phyloP scores from a whole-genome alignment of 2,797 vertebrate species.

The Galagoides demidoff region DNA sequence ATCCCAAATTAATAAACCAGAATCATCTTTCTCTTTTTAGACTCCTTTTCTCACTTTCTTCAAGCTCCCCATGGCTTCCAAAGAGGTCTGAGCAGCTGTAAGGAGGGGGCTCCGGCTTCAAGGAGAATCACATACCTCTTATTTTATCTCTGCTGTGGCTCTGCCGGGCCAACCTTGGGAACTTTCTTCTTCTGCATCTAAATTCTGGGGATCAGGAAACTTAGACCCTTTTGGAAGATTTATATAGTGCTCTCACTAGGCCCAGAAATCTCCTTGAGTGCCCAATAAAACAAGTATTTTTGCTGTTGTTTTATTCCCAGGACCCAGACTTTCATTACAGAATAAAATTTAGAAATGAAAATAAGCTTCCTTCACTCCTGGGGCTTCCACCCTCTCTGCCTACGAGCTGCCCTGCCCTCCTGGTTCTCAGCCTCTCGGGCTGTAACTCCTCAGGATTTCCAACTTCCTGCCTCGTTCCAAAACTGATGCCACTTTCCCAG shows the following conservation, averaged over 20 bases:
- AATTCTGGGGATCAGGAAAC: not conserved
- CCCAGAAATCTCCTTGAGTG: conserved; percentile 37
- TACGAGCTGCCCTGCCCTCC: conserved; percentile 31
- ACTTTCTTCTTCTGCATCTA: not conserved
- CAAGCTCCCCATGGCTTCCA: not conserved
- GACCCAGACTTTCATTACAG: conserved; percentile 48
- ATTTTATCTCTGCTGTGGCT: not conserved
- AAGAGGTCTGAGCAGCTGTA: not conserved
- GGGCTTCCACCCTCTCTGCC: conserved; percentile 18
- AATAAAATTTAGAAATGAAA: conserved; percentile 72
- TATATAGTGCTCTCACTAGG: not conserved
- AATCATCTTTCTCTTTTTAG: not conserved
- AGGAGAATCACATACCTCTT: not conserved
- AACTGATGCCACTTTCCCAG: conserved; percentile 80
- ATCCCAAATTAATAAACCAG: not conserved
- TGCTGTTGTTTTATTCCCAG: conserved; percentile 63
- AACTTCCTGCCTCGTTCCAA: conserved; percentile 78
- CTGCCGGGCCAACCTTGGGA: not conserved
- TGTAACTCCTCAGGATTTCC: conserved; percentile 76
- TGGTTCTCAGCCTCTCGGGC: conserved; percentile 74
- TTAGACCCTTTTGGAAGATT: conserved; percentile 29
- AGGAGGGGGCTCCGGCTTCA: not conserved
- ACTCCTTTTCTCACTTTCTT: not conserved
- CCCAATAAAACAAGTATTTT: conserved; percentile 70
- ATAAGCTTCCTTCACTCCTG: conserved; percentile 57